A percentile compares a stretch with the other conserved stretches of the same genome.
Evolutionary conservation across 2,113 vertebrate species (phyloP).

Genomic region (Chaetodon trifascialis): DNA sequence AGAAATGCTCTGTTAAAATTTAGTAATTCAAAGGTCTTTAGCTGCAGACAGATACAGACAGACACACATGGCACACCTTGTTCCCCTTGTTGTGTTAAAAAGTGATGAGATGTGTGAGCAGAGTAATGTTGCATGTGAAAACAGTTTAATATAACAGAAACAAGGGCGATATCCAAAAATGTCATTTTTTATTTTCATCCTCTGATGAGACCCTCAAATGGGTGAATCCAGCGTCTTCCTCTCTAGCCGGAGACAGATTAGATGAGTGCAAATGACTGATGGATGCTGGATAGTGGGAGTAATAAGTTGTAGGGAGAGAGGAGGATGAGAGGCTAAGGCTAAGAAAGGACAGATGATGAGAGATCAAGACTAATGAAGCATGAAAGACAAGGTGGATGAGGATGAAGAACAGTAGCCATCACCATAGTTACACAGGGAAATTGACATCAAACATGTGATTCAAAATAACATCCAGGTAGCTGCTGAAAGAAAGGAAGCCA

Average conservation of each 20-base stretch:
- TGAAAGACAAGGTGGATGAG: background rate
- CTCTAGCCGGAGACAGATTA: background rate
- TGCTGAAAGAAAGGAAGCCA: background rate
- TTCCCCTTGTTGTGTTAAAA: background rate
- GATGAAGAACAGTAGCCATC: background rate
- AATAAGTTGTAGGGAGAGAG: slow-evolving; percentile 13
- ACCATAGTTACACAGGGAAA: background rate
- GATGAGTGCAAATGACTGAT: slow-evolving; percentile 12
- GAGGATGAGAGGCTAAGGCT: slow-evolving; percentile 23
- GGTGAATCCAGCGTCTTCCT: background rate
- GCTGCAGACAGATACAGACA: too few relatives aligned
- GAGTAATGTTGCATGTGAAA: background rate
- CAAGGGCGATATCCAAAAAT: background rate
- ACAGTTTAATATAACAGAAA: background rate
- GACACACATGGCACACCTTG: background rate
- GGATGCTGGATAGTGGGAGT: slow-evolving; percentile 20
- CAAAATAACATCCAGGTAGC: slow-evolving; percentile 6
- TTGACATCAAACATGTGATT: background rate
- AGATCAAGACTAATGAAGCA: slow-evolving; percentile 35
- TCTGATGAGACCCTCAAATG: slow-evolving; percentile 7
- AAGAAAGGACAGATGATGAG: slow-evolving; percentile 17
- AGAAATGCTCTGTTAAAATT: too few relatives aligned
- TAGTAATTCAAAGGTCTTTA: too few relatives aligned
- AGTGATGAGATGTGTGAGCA: background rate
- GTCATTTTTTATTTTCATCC: background rate